Evolutionary conservation across 1,140 invertebrate genomes (phyloP).

Genomic region (Lucilia cuprina): DNA sequence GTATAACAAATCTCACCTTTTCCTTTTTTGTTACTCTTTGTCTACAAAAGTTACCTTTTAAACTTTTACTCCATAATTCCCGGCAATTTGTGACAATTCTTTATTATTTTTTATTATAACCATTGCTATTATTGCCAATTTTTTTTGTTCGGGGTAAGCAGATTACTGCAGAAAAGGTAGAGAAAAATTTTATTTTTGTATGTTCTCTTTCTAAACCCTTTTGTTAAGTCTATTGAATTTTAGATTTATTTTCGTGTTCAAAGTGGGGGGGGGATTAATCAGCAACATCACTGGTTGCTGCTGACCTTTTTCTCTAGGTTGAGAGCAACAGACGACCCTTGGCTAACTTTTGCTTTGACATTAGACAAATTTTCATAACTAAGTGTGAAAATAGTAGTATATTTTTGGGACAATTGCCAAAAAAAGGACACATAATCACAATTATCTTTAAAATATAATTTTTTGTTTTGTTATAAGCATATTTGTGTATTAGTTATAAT

Average conservation of each 20-base stretch:
- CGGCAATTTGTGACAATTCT: conserved; percentile 5
- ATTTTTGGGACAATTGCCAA: conserved; percentile 11
- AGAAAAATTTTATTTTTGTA: conserved; percentile 7
- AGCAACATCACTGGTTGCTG: neutral
- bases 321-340: neutral
- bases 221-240: neutral
- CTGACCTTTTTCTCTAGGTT: neutral
- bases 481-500: neutral
- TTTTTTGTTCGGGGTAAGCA: neutral
- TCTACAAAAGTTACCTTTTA: conserved; percentile 3
- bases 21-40: neutral
- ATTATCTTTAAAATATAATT: no score
- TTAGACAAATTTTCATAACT: neutral
- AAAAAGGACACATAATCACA: neutral
- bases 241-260: neutral
- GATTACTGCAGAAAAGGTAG: neutral
- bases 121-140: neutral
- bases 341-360: no score
- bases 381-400: neutral
- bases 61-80: conserved; percentile 6
- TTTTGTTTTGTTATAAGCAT: no score
- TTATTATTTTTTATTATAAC: neutral
- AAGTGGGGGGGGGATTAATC: neutral
- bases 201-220: neutral
- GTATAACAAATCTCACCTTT: neutral